These are phyloP conservation scores for Argyra leucocephala DNA, from an alignment of 2,888 invertebrate genomes.

Conservation along the genomic window DNA sequence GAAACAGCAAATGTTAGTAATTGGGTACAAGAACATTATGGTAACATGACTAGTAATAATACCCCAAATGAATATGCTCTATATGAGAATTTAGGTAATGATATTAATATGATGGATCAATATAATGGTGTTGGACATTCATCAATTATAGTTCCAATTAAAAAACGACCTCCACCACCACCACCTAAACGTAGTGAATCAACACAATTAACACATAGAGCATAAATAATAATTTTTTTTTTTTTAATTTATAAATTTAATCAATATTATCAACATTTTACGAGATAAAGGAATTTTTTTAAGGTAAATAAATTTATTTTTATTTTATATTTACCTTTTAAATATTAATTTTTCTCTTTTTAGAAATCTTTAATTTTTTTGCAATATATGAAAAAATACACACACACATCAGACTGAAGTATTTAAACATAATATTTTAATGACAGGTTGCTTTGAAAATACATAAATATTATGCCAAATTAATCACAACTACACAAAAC, in stretches of 20 bases:
- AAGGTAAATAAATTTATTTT: neutral
- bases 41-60: slow-evolving; percentile 47
- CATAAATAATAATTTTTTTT: too few species aligned
- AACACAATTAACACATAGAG: slow-evolving; percentile 60
- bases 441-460: too few species aligned
- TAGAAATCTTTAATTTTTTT: neutral
- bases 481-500: too few species aligned
- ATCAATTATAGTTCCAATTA: slow-evolving; percentile 39
- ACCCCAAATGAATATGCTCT: slow-evolving; percentile 37
- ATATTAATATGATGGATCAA: slow-evolving; percentile 20
- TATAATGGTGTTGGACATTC: slow-evolving; percentile 18
- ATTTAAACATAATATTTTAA: neutral
- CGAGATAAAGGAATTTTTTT: neutral
- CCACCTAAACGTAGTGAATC: slow-evolving; percentile 82
- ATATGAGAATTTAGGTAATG: slow-evolving; percentile 64
- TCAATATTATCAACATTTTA: neutral
- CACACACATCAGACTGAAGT: neutral
- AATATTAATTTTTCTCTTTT: neutral
- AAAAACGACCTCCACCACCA: slow-evolving; percentile 75
- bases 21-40: slow-evolving; percentile 84
- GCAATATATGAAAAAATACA: too few species aligned
- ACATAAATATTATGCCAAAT: too few species aligned
- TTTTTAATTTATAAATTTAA: slow-evolving; percentile 4
- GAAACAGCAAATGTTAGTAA: slow-evolving; percentile 69
- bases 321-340: neutral